A percentile compares a stretch with the other conserved stretches of the same genome.
These are phyloP conservation scores for Macrophya alboannulata DNA, from an alignment of 2,888 invertebrate genomes.

Conservation along the genomic window DNA sequence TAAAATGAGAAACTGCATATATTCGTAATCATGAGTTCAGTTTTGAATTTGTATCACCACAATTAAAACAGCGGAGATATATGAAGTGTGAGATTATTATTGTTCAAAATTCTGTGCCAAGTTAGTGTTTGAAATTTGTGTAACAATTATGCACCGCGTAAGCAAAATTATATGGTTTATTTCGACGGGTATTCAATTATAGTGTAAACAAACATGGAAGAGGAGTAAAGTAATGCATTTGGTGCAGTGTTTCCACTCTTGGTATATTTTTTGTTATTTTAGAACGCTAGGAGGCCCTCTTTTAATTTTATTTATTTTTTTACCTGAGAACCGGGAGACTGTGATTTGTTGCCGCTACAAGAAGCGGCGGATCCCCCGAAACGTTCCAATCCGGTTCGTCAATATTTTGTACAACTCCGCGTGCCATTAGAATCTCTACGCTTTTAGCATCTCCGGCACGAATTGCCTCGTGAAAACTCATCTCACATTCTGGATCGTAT, in stretches of 20 bases:
- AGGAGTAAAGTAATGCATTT: neutral
- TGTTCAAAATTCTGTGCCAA: neutral
- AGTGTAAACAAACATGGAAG: constrained; percentile 21
- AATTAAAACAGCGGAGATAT: neutral
- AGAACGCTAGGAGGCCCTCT: neutral
- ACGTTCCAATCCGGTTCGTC: constrained; percentile 78
- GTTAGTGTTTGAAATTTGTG: constrained; percentile 5
- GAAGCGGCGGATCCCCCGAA: constrained; percentile 76
- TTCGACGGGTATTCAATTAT: neutral
- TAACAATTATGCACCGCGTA: constrained; percentile 9
- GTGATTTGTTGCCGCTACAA: constrained; percentile 75
- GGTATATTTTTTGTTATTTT: constrained; percentile 32
- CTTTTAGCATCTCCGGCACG: constrained; percentile 70
- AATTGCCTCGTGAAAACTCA: constrained; percentile 72
- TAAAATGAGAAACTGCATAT: neutral
- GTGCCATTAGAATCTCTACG: constrained; percentile 68
- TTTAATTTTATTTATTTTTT: constrained; percentile 53
- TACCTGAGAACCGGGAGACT: constrained; percentile 74
- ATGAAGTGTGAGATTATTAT: neutral
- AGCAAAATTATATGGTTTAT: constrained; percentile 41
- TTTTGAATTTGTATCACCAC: neutral
- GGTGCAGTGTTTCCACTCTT: neutral
- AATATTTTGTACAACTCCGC: constrained; percentile 70
- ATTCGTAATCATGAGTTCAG: neutral
- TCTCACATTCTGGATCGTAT: constrained; percentile 55